Evolutionary conservation across 2,113 vertebrate species (phyloP).

Genomic region (Thalassarche chlororhynchos): DNA sequence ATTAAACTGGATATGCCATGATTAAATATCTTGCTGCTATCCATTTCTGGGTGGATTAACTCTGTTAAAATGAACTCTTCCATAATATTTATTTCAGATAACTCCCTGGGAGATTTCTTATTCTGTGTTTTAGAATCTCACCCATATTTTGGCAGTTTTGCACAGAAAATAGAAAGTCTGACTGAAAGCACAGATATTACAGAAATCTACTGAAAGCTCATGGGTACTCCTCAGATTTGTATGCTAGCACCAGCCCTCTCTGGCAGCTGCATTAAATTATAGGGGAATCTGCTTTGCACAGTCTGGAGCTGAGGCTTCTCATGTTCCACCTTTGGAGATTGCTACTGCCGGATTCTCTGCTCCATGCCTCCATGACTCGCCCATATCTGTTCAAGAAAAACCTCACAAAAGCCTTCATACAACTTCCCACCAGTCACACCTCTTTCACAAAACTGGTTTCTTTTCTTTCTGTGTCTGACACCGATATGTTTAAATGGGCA

Average conservation of each 20-base stretch:
- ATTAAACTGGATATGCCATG: slow-evolving; percentile 64
- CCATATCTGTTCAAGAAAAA: not conserved
- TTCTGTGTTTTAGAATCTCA: slow-evolving; percentile 37
- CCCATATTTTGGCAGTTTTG: slow-evolving; percentile 1
- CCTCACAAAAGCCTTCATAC: rapidly evolving
- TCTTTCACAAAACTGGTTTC: not conserved
- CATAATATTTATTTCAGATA: slow-evolving; percentile 70
- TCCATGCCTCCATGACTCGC: not conserved
- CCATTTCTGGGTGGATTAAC: slow-evolving; percentile 72
- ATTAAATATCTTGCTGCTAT: slow-evolving; percentile 73
- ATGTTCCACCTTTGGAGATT: rapidly evolving
- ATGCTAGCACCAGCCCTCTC: not conserved
- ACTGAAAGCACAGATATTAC: slow-evolving; percentile 1
- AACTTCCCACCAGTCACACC: rapidly evolving
- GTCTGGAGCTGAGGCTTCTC: not conserved
- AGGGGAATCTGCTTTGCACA: not conserved
- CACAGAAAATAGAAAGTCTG: slow-evolving; percentile 7
- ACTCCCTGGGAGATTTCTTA: slow-evolving; percentile 1
- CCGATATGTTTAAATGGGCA: too few species aligned
- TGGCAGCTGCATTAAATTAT: not conserved
- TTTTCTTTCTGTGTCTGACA: not conserved
- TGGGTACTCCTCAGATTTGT: not conserved
- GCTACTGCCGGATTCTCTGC: rapidly evolving
- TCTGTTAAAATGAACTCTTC: slow-evolving; percentile 60
- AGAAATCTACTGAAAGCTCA: not conserved